A percentile compares a stretch with the other conserved stretches of the same genome.
phyloP scores from a whole-genome alignment of 2,888 invertebrate genomes.

The Hirtodrosophila histrioides region DNA sequence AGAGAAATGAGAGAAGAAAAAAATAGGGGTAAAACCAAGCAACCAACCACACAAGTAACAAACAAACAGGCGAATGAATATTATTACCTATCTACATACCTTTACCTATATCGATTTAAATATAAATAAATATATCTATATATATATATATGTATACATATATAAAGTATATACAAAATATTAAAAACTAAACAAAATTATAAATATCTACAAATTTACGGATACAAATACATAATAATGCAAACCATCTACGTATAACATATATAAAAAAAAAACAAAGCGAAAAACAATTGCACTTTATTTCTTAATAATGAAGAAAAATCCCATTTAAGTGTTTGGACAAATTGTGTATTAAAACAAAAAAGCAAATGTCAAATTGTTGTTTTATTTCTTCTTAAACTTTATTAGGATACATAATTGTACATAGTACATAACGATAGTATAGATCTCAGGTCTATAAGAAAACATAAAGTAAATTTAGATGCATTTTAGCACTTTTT shows the following conservation, averaged over 20 bases:
- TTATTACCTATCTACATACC: conserved; percentile 79
- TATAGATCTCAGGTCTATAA: no score
- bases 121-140: conserved; percentile 58
- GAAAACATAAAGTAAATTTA: no score
- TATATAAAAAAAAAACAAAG: conserved; percentile 43
- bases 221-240: conserved; percentile 66
- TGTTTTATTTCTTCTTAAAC: conserved; percentile 42
- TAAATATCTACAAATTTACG: conserved; percentile 76
- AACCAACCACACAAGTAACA: conserved; percentile 53
- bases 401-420: neutral
- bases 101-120: conserved; percentile 78
- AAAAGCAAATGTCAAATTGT: conserved; percentile 50
- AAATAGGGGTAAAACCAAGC: conserved; percentile 49
- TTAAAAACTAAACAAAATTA: conserved; percentile 63
- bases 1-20: conserved; percentile 38
- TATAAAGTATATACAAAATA: conserved; percentile 63
- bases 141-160: conserved; percentile 49
- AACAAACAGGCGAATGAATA: conserved; percentile 72
- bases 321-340: conserved; percentile 83
- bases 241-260: conserved; percentile 61
- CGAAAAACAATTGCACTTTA: conserved; percentile 80
- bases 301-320: conserved; percentile 80
- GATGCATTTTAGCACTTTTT: no score
- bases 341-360: conserved; percentile 78
- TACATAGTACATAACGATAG: no score